Percentiles rank a stretch among this genome's conserved stretches.
Conservation (phyloP, 2,113 vertebrate genomes). For the Thamnaconus septentrionalis region DNA sequence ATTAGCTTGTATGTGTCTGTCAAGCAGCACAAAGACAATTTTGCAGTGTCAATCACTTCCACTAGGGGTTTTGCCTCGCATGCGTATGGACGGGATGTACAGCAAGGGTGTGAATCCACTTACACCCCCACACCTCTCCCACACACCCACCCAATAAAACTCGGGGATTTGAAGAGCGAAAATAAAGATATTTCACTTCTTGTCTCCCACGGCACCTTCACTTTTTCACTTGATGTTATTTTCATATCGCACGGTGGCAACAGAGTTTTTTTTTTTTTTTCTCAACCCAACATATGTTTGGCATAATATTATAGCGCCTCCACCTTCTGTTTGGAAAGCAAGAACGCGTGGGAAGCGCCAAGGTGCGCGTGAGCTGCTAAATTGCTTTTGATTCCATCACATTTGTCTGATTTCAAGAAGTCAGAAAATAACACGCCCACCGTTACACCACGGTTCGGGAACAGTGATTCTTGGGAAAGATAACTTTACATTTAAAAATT, state of each 20-base stretch:
- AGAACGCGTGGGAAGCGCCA: conserved; percentile 15
- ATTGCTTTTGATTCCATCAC: conserved; percentile 1
- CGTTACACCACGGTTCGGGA: no score
- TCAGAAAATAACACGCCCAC: not conserved
- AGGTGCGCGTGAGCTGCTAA: not conserved
- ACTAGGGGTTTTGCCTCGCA: conserved; percentile 35
- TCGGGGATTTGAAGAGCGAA: not conserved
- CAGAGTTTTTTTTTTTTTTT: conserved; percentile 32
- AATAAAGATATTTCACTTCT: conserved; percentile 12
- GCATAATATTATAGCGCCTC: conserved; percentile 18
- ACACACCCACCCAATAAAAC: no score
- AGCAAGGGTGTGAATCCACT: conserved; percentile 15
- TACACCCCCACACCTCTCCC: conserved; percentile 13
- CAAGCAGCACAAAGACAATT: conserved; percentile 3
- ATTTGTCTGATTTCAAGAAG: conserved; percentile 8
- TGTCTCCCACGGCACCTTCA: not conserved
- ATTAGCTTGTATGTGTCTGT: conserved; percentile 20
- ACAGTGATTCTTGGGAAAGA: no score
- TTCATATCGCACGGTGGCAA: conserved; percentile 6
- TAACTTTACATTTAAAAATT: no score
- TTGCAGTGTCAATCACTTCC: conserved; percentile 26
- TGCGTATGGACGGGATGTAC: not conserved
- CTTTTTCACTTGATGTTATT: conserved; percentile 7
- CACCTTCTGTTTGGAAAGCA: conserved; percentile 32
- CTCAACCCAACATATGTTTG: conserved; percentile 38